Conservation (phyloP, 1,140 invertebrate species). For the Apis mellifera region Amel_HAv3.1 CM009941.2:15841501-15842000, state of each 20-base stretch:
- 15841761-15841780: neutral
- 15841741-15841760: neutral
- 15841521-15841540: neutral
- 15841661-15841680: neutral
- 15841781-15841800: neutral
- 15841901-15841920: neutral
- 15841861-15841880: neutral
- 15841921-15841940: neutral
- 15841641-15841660: neutral
- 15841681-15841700: neutral
- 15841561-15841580: neutral
- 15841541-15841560: neutral
- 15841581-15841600: neutral
- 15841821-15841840: no score
- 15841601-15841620: neutral
- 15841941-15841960: no score
- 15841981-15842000: constrained; percentile 69
- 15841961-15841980: neutral
- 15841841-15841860: neutral
- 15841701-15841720: neutral
- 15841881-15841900: neutral
- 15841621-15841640: neutral
- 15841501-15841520: neutral
- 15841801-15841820: neutral
- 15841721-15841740: no score